phyloP scores from a whole-genome alignment of 2,113 vertebrate species.

The Perca fluviatilis region DNA sequence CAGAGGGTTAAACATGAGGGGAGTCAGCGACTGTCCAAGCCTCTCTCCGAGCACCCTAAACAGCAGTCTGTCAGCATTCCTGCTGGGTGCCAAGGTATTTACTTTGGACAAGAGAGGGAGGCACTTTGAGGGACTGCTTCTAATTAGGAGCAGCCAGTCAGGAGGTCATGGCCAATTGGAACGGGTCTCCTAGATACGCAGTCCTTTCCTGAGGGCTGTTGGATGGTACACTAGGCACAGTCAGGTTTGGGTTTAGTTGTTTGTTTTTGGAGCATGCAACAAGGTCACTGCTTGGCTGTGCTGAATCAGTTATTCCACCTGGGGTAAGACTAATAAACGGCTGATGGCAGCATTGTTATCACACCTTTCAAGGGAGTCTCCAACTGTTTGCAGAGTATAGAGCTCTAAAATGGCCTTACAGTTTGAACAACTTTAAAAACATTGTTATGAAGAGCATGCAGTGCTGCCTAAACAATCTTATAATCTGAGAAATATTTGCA shows the following conservation, averaged over 20 bases:
- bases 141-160: slow-evolving; percentile 78
- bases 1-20: slow-evolving; percentile 59
- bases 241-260: slow-evolving; percentile 39
- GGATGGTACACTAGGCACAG: slow-evolving; percentile 36
- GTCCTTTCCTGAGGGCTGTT: slow-evolving; percentile 40
- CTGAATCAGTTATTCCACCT: slow-evolving; percentile 40
- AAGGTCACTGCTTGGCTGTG: slow-evolving; percentile 33
- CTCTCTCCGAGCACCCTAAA: slow-evolving; percentile 60
- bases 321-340: slow-evolving; percentile 13
- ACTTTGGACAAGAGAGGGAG: slow-evolving; percentile 77
- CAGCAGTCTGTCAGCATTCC: slow-evolving; percentile 74
- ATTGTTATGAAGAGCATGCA: not conserved
- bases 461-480: not conserved
- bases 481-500: not conserved
- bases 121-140: slow-evolving; percentile 71
- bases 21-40: slow-evolving; percentile 48
- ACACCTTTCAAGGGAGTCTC: not conserved
- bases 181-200: slow-evolving; percentile 51
- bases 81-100: slow-evolving; percentile 77
- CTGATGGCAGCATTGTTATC: slow-evolving; percentile 27
- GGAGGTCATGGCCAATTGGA: slow-evolving; percentile 71
- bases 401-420: not conserved
- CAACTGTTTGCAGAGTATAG: slow-evolving; percentile 1
- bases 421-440: too few species aligned
- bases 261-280: slow-evolving; percentile 46